Evolutionary conservation across 2,113 vertebrate species (phyloP), one percentile per base, ranked within the genome.

Genomic region (Channa argus): DNA sequence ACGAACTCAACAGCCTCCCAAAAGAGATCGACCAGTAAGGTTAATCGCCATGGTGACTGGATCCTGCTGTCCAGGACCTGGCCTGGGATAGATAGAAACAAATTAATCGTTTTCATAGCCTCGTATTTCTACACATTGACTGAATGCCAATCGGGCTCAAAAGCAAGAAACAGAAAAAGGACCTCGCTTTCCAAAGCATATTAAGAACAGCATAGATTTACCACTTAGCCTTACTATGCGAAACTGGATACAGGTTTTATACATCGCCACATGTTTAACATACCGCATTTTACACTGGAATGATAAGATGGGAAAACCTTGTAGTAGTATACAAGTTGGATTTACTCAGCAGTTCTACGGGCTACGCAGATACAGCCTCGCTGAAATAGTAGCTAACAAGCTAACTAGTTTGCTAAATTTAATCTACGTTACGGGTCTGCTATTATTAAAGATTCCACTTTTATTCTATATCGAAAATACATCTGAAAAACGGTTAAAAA

Each of bases 1-100:
- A 99, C 75, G 34, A 99, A 98, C 74, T 99, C 97, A 72, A 97
- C 95, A 63, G 96, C 96, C 11, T 94, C 96, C 98, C 97, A 99
- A 77, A 99, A 97, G 58, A 98, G 92, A 79, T 98, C 96, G 38
- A 93, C 93, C 82, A 99, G 91, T 24, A 95, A 92, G 41, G 97
- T 97, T 43, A 99, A 83, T 45, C 96, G 90, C 96, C 97, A 99
- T 39, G 96, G 96, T 41, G 97, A 96, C 87, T 95, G 96, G 52
- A 79, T 91, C 88, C 92, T 93, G 89, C 89, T 96, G 89, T 98
- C 96, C 93, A 99, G 87, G 65, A 98, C 96, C 92, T 97, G 96
- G 72, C 98, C 98, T 99, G 86, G 24, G 24, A 24, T 24, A 24
- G 24, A 24, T 24, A 11, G 36, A 83, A 1, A 75, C 10, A 44